Evolutionary conservation across 1,140 invertebrate species (phyloP), one percentile per base, ranked within the genome.

Genomic region (Sycobia sp.): DNA sequence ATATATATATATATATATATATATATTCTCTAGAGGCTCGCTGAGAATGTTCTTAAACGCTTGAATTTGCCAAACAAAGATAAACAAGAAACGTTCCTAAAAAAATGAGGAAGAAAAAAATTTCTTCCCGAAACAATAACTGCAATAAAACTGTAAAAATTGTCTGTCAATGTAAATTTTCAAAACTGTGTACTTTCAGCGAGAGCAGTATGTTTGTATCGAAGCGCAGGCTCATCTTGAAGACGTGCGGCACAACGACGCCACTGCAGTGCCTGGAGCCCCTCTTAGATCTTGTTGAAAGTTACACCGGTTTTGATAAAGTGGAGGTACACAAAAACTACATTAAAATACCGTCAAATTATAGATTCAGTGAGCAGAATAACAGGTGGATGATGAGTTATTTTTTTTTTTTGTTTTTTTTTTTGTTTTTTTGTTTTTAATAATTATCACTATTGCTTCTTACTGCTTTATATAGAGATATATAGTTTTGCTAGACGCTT

Each of bases 191-290:
- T 62, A 10, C 75, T 76, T 86, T 49, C 84, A 98, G 96, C 81
- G 97, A 99, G 83, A 98, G 95, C 86, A 97, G 94, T 79, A 94
- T 99, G 94, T 99, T 99, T 85, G 89, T 99, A 49, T 94, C 95
- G 2, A 90, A 93, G 68, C 85, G 91, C 23, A 88, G 96, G 22
- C 93, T 97, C 80, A 99, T 99, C 71, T 83, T 99, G 71, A 99
- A 99, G 82, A 99, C 97, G 1, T 99, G 97, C 83, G 97, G 97
- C 16, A 96, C 93, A 0, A 99, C 97, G 16, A 98, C 95, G 29
- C 91, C 97, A n/a, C 85, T 99, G 47, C 86, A 92, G 62, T 97
- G 96, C 76, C 83, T 99, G 67, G 88, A 92, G 72, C 87, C 89
- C 3, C 84, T 99, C 60, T 83, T 99, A 56, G 79, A 91, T 56